Base-by-base conservation (phyloP, 2,888 invertebrate species). In the Dioctria rufipes region DNA sequence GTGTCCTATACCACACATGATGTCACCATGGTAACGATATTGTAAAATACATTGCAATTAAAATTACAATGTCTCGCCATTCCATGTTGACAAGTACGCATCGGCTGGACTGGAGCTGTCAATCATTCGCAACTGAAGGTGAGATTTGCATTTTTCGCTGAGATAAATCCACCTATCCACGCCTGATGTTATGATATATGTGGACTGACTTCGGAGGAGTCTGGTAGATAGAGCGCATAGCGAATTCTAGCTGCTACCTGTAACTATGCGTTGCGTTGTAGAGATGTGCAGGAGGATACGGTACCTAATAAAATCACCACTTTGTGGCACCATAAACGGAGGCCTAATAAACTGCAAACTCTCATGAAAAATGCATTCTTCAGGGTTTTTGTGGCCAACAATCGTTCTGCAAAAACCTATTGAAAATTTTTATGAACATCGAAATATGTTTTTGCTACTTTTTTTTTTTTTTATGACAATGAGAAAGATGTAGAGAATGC, bases 251-350 rank as follows among this genome's bases (percentile, higher is more conserved):
- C 39, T 5, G 42, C n/a, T 5, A 4, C n/a, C 65, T 9, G 65
- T 4, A 5, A 40, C 65, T 1, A 25, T 25, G 42, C 42, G 40
- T 42, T 40, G 65, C 11, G 65, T 65, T 25, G 51, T 51, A 51
- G 49, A 25, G 25, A 58, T 40, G 60, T 40, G 73, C 73, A 60
- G 73, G 73, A 73, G 73, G 73, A 73, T 54, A 73, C 73, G 73
- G 73, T 73, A n/a, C n/a, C n/a, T n/a, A 81, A 81, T 81, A 79
- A 81, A 80, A 66, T 81, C 69, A 69, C 67, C 60, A 80, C 80
- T 81, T 81, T 80, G 80, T 81, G 80, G 73, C 67, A 61, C 81
- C 81, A 81, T 81, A 81, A 81, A 81, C 81, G 77, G 81, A 61
- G 63, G 63, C 77, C 80, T 81, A 81, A 81, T 81, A 81, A 81